phyloP scores from a whole-genome alignment of 2,888 invertebrate species.

The Protodeltote pygarga region DNA sequence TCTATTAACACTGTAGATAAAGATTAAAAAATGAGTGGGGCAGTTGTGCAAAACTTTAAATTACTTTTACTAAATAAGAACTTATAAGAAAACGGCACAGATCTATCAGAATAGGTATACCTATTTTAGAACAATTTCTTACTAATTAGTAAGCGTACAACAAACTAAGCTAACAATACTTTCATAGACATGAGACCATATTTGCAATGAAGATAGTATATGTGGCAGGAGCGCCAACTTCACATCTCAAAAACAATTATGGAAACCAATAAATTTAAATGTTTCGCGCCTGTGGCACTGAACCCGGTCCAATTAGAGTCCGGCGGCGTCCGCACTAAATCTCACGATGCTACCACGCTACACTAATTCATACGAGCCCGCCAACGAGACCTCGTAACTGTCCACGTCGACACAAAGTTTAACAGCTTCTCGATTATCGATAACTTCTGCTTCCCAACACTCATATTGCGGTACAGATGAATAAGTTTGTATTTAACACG shows the following conservation, averaged over 20 bases:
- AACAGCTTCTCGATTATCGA: slow-evolving; percentile 77
- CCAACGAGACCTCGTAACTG: slow-evolving; percentile 75
- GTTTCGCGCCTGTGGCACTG: slow-evolving; percentile 81
- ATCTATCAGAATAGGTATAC: no score
- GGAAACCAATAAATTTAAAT: slow-evolving; percentile 80
- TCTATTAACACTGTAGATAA: slow-evolving; percentile 40
- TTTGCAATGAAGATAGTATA: slow-evolving; percentile 65
- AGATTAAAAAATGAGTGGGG: slow-evolving; percentile 29
- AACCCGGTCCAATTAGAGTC: slow-evolving; percentile 83
- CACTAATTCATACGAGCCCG: slow-evolving; percentile 83
- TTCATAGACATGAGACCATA: slow-evolving; percentile 23
- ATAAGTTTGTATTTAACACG: slow-evolving; percentile 37
- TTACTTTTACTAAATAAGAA: no score
- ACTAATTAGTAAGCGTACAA: slow-evolving; percentile 1
- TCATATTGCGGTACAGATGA: slow-evolving; percentile 48
- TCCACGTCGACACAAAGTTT: slow-evolving; percentile 74
- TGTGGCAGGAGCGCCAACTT: slow-evolving; percentile 62
- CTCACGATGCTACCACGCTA: slow-evolving; percentile 82
- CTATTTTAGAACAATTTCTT: slow-evolving; percentile 13
- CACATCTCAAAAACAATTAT: slow-evolving; percentile 82
- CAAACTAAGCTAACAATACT: slow-evolving; percentile 9
- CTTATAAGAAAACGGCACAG: slow-evolving; percentile 8
- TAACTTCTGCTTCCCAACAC: slow-evolving; percentile 61
- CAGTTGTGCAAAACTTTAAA: slow-evolving; percentile 26
- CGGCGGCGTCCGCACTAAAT: slow-evolving; percentile 80